Evolutionary conservation across 2,113 vertebrate genomes (phyloP).

Genomic region (Crotalus viridis): DNA sequence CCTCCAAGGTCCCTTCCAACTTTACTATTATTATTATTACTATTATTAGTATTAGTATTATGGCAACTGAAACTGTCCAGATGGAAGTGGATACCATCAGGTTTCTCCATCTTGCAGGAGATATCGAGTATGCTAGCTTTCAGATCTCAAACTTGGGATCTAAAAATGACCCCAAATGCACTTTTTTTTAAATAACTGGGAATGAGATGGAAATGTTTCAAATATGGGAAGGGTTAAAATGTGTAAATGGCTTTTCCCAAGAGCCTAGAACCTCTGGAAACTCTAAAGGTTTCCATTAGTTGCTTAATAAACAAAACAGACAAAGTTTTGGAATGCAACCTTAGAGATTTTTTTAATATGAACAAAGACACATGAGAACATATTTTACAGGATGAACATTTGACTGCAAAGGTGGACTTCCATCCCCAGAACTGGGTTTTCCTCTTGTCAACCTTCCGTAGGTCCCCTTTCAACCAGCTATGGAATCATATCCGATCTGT

Average conservation of each 20-base stretch:
- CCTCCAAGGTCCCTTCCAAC: too few relatives aligned
- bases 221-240: background rate
- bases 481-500: background rate
- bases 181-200: background rate
- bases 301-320: background rate
- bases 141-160: background rate
- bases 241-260: background rate
- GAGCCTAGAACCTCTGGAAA: background rate
- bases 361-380: background rate
- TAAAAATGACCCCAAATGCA: background rate
- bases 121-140: background rate
- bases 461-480: background rate
- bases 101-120: background rate
- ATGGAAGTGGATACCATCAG: background rate
- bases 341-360: constrained; percentile 7
- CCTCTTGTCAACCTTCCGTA: background rate
- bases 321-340: background rate
- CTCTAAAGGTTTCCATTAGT: background rate
- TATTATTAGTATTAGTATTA: too few relatives aligned
- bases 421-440: background rate
- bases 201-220: background rate
- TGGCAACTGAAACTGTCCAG: background rate
- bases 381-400: background rate
- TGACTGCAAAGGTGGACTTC: background rate
- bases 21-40: too few relatives aligned